Evolutionary conservation across 2,113 vertebrate species (phyloP).

Genomic region (Orycteropus afer): DNA sequence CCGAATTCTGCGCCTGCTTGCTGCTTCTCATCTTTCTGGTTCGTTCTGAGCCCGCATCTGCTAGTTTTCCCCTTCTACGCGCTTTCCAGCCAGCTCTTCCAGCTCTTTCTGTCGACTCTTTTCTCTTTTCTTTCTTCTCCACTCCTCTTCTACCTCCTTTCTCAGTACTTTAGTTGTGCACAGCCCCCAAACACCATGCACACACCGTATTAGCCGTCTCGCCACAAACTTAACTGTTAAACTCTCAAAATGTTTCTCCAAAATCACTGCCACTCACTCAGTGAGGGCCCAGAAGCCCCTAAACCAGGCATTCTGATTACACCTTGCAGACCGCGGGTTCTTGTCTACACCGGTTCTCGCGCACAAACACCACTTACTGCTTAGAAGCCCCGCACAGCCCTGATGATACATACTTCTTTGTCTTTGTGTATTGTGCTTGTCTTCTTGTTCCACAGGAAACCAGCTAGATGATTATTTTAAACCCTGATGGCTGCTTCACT

Average conservation of each 20-base stretch:
- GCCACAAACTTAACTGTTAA: background rate
- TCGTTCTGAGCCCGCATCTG: rapidly evolving
- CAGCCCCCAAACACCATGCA: background rate
- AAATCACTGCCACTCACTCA: background rate
- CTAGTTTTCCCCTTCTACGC: rapidly evolving
- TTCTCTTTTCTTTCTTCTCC: background rate
- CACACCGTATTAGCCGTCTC: background rate
- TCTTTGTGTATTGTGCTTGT: background rate
- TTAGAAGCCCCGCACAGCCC: background rate
- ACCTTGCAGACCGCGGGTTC: background rate
- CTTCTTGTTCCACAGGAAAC: background rate
- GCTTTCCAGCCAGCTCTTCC: background rate
- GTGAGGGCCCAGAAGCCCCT: background rate
- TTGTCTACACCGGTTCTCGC: rapidly evolving
- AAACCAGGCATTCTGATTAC: background rate
- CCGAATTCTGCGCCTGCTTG: rapidly evolving
- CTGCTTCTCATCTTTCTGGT: background rate
- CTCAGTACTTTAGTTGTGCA: background rate
- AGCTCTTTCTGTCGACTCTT: background rate
- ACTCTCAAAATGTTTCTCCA: background rate
- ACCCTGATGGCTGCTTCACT: background rate
- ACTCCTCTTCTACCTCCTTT: background rate
- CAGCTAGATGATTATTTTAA: background rate
- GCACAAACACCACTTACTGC: background rate
- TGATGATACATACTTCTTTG: too few species aligned